Conservation (phyloP, 1,140 invertebrate species). For the Cherax destructor region DNA sequence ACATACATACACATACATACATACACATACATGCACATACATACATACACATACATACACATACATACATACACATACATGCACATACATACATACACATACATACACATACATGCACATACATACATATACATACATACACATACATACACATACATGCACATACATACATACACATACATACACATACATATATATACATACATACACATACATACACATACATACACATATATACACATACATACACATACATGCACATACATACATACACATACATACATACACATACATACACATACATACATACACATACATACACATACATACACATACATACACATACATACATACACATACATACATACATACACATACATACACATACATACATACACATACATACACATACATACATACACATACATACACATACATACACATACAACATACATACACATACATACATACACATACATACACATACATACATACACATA, state of each 20-base stretch:
- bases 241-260: slow-evolving; percentile 33
- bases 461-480: too few relatives aligned
- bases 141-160: slow-evolving; percentile 22
- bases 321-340: background rate
- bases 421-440: too few relatives aligned
- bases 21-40: too few relatives aligned
- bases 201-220: background rate
- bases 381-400: background rate
- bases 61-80: too few relatives aligned
- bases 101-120: background rate
- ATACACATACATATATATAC: background rate
- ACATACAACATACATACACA: too few relatives aligned
- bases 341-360: slow-evolving; percentile 12
- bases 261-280: slow-evolving; percentile 36
- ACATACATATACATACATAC: slow-evolving; percentile 16
- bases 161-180: slow-evolving; percentile 29
- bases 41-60: too few relatives aligned
- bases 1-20: too few relatives aligned
- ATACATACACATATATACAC: slow-evolving; percentile 28
- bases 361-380: background rate
- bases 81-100: too few relatives aligned
- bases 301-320: background rate
- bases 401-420: background rate
- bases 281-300: slow-evolving; percentile 2
- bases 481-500: background rate